Conservation (phyloP, 2,888 invertebrate species). For the Blera fallax region DNA sequence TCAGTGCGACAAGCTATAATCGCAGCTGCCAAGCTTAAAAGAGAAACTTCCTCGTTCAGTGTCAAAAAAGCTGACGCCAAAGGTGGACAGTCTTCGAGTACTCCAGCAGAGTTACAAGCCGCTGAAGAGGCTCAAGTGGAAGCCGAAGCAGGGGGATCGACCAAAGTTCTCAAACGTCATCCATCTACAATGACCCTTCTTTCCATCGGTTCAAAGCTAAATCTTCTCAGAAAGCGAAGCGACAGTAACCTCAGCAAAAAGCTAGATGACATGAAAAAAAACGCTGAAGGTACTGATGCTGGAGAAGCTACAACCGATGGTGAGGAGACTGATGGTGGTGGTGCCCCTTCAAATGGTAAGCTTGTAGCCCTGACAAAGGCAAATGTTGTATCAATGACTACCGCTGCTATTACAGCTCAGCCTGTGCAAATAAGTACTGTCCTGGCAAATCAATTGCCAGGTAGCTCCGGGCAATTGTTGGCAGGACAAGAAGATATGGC, state of each 20-base stretch:
- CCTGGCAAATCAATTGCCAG: slow-evolving; percentile 83
- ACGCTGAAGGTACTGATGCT: slow-evolving; percentile 60
- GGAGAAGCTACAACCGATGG: slow-evolving; percentile 2
- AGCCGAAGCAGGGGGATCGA: slow-evolving; percentile 37
- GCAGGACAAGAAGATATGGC: slow-evolving; percentile 72
- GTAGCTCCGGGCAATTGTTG: slow-evolving; percentile 63
- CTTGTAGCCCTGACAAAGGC: slow-evolving; percentile 74
- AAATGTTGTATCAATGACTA: slow-evolving; percentile 84
- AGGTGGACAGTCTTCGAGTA: not conserved
- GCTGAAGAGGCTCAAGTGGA: not conserved
- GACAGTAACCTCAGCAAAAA: slow-evolving; percentile 79
- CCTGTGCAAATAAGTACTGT: slow-evolving; percentile 84
- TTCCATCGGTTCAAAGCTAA: slow-evolving; percentile 79
- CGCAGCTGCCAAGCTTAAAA: slow-evolving; percentile 49
- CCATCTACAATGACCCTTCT: slow-evolving; percentile 77
- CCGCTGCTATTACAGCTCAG: slow-evolving; percentile 84
- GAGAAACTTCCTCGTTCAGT: slow-evolving; percentile 56
- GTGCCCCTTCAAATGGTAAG: slow-evolving; percentile 66
- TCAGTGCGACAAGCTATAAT: slow-evolving; percentile 61
- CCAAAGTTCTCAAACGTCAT: slow-evolving; percentile 75
- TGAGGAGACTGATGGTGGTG: slow-evolving; percentile 28
- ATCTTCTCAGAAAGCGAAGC: slow-evolving; percentile 77
- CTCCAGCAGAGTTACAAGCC: not conserved
- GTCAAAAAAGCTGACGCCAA: slow-evolving; percentile 51
- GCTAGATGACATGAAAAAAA: slow-evolving; percentile 74